A percentile compares a stretch with the other conserved stretches of the same genome.
These are phyloP conservation scores for Oreochromis aureus DNA, from an alignment of 2,113 vertebrate species.

Conservation along the genomic window DNA sequence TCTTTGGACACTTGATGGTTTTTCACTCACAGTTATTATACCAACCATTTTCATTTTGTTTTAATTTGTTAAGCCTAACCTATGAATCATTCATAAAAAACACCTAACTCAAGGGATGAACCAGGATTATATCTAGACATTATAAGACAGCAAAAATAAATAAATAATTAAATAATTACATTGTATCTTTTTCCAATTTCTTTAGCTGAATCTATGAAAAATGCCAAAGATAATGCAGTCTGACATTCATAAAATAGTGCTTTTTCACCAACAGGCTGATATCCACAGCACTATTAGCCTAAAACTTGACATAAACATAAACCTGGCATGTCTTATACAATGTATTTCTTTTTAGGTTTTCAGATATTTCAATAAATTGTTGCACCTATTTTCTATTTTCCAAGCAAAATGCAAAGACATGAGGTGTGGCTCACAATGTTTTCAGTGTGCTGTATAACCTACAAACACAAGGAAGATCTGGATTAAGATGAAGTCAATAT, in stretches of 20 bases:
- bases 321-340: fast-evolving
- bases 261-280: not conserved
- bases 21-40: not conserved
- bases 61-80: not conserved
- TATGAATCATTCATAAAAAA: not conserved
- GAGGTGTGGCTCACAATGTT: not conserved
- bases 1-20: not conserved
- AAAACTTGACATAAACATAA: not conserved
- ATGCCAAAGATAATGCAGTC: not conserved
- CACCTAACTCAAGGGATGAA: not conserved
- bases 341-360: not conserved
- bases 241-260: not conserved
- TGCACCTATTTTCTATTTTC: not conserved
- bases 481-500: not conserved
- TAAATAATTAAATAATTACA: not conserved
- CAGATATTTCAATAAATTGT: not conserved
- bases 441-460: not conserved
- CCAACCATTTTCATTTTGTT: not conserved
- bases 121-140: fast-evolving
- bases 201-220: not conserved
- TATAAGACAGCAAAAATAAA: not conserved
- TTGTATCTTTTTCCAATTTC: not conserved
- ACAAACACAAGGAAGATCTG: not conserved
- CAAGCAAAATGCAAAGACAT: not conserved
- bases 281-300: not conserved